These are phyloP conservation scores for Leptogaster cylindrica DNA, from an alignment of 2,888 invertebrate species.

Conservation along the genomic window DNA sequence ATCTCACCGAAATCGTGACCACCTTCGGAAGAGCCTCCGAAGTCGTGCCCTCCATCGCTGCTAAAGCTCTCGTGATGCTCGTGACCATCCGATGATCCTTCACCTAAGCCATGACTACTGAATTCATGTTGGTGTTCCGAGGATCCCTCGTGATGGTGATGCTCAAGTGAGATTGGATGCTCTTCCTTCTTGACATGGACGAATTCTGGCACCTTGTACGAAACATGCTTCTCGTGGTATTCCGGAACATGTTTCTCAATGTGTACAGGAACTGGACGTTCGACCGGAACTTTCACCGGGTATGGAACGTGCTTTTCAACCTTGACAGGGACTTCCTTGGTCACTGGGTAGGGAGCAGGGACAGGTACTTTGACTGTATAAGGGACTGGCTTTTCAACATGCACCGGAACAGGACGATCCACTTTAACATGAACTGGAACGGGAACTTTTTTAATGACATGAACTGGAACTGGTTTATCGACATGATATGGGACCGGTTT, in stretches of 20 bases:
- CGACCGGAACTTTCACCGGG: conserved; percentile 72
- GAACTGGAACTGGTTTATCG: conserved; percentile 69
- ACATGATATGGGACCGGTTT: conserved; percentile 72
- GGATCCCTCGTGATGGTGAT: conserved; percentile 50
- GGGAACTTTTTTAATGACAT: conserved; percentile 68
- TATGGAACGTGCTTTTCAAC: conserved; percentile 75
- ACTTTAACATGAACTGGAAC: conserved; percentile 71
- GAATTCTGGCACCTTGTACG: conserved; percentile 74
- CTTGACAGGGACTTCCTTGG: conserved; percentile 70
- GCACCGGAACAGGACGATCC: conserved; percentile 71
- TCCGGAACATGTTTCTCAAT: conserved; percentile 78
- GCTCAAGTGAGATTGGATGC: conserved; percentile 53
- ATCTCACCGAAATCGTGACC: conserved; percentile 48
- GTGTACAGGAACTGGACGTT: conserved; percentile 74
- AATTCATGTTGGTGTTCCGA: conserved; percentile 46
- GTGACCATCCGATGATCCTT: not conserved
- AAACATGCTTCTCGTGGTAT: conserved; percentile 71
- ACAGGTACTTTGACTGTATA: conserved; percentile 75
- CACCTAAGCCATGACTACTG: not conserved
- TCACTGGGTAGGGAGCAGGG: conserved; percentile 72
- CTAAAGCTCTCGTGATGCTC: conserved; percentile 46
- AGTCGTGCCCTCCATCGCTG: conserved; percentile 43
- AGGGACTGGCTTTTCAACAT: conserved; percentile 76
- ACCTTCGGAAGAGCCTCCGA: conserved; percentile 32
- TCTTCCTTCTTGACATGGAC: conserved; percentile 65